Evolutionary conservation across 2,113 vertebrate genomes (phyloP).

Genomic region (Cettia cetti): DNA sequence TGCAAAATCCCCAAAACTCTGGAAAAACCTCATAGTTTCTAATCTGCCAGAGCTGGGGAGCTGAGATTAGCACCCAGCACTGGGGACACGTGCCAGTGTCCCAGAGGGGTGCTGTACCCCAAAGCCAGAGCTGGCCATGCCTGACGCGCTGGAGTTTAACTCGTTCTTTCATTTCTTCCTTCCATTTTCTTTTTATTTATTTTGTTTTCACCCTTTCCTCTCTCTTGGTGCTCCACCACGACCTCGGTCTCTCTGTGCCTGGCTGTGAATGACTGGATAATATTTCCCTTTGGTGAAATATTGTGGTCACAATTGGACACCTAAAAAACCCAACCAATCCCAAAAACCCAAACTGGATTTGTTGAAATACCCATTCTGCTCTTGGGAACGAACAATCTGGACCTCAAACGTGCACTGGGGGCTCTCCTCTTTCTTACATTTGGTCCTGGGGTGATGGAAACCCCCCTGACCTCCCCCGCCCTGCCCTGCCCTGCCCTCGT

Average conservation of each 20-base stretch:
- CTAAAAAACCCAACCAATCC: background rate
- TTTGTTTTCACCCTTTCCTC: conserved; percentile 8
- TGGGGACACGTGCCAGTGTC: background rate
- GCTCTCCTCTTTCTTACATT: background rate
- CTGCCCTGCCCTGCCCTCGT: conserved; percentile 46
- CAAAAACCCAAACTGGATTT: background rate
- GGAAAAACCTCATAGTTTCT: background rate
- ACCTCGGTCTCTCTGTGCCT: background rate
- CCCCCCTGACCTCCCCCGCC: conserved; percentile 14
- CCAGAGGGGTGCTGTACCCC: background rate
- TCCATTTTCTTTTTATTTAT: conserved; percentile 25
- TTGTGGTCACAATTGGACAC: background rate
- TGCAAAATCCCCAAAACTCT: background rate
- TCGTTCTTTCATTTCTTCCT: conserved; percentile 28
- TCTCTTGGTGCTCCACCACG: background rate
- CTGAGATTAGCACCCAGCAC: background rate
- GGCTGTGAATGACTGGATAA: background rate
- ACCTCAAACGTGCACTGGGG: background rate
- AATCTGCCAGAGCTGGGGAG: background rate
- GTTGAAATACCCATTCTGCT: background rate
- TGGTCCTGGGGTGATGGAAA: conserved; percentile 18
- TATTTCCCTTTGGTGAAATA: conserved; percentile 12
- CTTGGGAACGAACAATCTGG: conserved; percentile 9
- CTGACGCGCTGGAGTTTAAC: background rate
- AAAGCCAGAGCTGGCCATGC: background rate